phyloP scores from a whole-genome alignment of 1,140 invertebrate species.

The Trissolcus basalis region DNA sequence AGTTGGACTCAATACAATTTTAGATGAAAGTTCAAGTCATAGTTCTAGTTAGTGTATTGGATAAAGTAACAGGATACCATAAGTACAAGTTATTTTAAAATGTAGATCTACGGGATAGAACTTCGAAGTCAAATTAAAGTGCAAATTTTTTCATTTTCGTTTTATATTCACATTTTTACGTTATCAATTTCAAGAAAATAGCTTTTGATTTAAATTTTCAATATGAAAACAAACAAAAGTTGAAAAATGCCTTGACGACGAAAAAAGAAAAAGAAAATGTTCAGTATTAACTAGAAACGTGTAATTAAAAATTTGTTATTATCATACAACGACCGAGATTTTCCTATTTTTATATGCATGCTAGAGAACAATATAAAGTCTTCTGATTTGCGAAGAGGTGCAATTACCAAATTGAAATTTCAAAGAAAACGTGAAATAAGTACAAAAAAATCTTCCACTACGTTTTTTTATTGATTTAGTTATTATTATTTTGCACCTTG shows the following conservation, averaged over 20 bases:
- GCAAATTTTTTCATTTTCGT: background rate
- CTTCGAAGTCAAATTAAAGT: background rate
- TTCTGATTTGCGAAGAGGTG: too few species aligned
- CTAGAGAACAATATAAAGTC: conserved; percentile 2
- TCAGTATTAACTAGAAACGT: conserved; percentile 26
- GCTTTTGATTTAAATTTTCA: too few species aligned
- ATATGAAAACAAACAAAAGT: too few species aligned
- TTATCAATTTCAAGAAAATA: too few species aligned
- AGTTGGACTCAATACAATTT: background rate
- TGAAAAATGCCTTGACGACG: too few species aligned
- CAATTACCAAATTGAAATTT: conserved; percentile 1
- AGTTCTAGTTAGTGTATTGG: too few species aligned
- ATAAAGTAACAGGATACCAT: background rate
- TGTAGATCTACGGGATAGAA: background rate
- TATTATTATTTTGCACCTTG: too few species aligned
- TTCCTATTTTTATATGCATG: conserved; percentile 45
- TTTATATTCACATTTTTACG: too few species aligned
- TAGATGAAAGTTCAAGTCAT: background rate
- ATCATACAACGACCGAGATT: conserved; percentile 34
- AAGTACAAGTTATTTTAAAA: conserved; percentile 14
- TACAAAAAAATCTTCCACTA: background rate
- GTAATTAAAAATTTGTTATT: conserved; percentile 21
- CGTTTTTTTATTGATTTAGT: too few species aligned
- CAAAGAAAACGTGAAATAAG: conserved; percentile 1
- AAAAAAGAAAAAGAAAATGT: background rate